Conservation (phyloP, 2,113 vertebrate genomes). For the Leptodactylus fuscus region DNA sequence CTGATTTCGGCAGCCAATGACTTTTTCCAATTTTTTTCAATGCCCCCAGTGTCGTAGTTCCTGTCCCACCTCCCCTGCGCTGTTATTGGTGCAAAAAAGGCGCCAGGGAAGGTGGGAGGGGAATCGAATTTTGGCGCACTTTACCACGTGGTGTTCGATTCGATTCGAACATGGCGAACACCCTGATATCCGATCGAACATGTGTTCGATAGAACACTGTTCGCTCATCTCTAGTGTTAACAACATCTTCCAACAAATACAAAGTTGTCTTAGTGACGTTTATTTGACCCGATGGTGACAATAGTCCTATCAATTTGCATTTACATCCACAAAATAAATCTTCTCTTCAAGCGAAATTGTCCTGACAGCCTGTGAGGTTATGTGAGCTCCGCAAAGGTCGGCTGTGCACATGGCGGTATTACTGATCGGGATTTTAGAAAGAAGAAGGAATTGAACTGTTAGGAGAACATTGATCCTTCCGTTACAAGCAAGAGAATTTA, state of each 20-base stretch:
- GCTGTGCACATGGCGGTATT: not conserved
- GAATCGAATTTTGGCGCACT: too few species aligned
- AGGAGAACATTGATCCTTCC: conserved; percentile 37
- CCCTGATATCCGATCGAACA: too few species aligned
- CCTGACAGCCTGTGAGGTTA: not conserved
- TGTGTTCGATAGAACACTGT: too few species aligned
- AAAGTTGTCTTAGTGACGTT: not conserved
- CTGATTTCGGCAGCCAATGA: too few species aligned
- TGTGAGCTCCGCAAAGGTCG: conserved; percentile 55
- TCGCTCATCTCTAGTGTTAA: too few species aligned
- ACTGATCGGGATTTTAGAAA: conserved; percentile 8
- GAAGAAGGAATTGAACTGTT: not conserved
- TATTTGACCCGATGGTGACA: conserved; percentile 23
- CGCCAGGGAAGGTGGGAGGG: too few species aligned
- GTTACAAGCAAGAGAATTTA: conserved; percentile 4
- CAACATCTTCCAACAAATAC: not conserved
- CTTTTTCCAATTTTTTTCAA: too few species aligned
- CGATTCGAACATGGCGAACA: too few species aligned
- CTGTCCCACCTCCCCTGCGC: too few species aligned
- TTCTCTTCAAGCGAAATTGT: conserved; percentile 10
- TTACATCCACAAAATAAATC: conserved; percentile 36
- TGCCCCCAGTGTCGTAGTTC: too few species aligned
- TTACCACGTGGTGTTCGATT: too few species aligned
- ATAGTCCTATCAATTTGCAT: conserved; percentile 22
- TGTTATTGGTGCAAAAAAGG: too few species aligned